phyloP scores from a whole-genome alignment of 2,888 invertebrate species.

The Pardosa pseudoannulata region DNA sequence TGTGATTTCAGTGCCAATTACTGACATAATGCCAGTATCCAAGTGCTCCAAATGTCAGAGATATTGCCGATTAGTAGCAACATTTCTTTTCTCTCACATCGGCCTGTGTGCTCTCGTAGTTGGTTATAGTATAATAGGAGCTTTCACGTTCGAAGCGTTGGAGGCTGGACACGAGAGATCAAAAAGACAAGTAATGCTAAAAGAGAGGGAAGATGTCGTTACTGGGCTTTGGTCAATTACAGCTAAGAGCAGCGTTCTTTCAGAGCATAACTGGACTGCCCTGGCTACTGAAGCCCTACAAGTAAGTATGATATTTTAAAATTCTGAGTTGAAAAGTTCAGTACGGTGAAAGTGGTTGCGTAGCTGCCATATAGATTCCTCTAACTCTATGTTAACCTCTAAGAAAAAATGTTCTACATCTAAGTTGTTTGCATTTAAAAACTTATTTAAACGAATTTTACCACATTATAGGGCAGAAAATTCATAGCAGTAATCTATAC shows the following conservation, averaged over 20 bases:
- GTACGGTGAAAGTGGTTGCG: no score
- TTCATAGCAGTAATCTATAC: no score
- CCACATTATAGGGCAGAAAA: no score
- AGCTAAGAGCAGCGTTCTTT: constrained; percentile 83
- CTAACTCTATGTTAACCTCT: no score
- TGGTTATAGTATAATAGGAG: constrained; percentile 92
- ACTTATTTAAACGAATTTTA: no score
- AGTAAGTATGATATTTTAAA: constrained; percentile 22
- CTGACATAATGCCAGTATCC: not conserved
- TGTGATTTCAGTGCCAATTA: not conserved
- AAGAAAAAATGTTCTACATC: no score
- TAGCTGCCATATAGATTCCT: no score
- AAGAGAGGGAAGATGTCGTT: constrained; percentile 82
- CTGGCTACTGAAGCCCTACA: constrained; percentile 81
- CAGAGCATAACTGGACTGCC: constrained; percentile 84
- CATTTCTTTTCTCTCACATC: constrained; percentile 92
- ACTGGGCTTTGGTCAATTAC: constrained; percentile 88
- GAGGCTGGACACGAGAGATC: constrained; percentile 79
- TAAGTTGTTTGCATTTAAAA: no score
- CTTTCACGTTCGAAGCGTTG: constrained; percentile 87
- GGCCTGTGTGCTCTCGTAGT: constrained; percentile 91
- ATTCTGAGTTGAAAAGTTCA: no score
- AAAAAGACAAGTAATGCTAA: constrained; percentile 79
- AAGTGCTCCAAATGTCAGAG: constrained; percentile 80
- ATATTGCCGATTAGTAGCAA: constrained; percentile 87